Percentiles rank a stretch among this genome's conserved stretches.
phyloP scores from a whole-genome alignment of 2,888 invertebrate species.

The Tethea ocularis region DNA sequence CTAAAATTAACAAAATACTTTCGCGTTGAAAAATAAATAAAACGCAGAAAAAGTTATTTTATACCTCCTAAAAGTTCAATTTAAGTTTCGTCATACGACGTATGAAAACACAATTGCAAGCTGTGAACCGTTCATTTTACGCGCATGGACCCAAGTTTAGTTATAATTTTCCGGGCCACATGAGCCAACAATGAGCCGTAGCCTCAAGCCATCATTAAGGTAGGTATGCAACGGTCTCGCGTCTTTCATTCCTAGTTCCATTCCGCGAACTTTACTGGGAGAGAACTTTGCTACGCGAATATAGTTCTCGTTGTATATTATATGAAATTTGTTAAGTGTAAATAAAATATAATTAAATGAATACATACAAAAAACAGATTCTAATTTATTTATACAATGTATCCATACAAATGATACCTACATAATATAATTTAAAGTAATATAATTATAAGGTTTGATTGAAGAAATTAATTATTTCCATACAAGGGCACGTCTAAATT shows the following conservation, averaged over 20 bases:
- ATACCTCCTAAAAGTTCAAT: no score
- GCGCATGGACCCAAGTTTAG: conserved; percentile 60
- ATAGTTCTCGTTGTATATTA: neutral
- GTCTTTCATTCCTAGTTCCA: conserved; percentile 48
- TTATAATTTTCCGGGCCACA: conserved; percentile 74
- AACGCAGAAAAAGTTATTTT: neutral
- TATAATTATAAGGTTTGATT: no score
- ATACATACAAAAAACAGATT: no score
- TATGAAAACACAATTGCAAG: conserved; percentile 38
- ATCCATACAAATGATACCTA: no score
- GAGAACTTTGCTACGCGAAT: conserved; percentile 23
- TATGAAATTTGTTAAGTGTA: no score
- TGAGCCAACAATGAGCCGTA: conserved; percentile 59
- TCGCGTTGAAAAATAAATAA: neutral
- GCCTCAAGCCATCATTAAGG: conserved; percentile 71
- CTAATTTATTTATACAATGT: no score
- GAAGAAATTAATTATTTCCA: no score
- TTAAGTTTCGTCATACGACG: neutral
- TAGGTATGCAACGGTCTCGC: conserved; percentile 43
- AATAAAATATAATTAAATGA: no score
- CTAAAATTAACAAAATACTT: neutral
- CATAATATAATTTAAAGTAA: no score
- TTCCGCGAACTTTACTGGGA: conserved; percentile 37
- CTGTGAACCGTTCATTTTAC: conserved; percentile 15
- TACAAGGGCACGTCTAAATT: no score